Evolutionary conservation across 2,888 invertebrate genomes (phyloP), one percentile per base, ranked within the genome.

Genomic region (Tanypteryx hageni): DNA sequence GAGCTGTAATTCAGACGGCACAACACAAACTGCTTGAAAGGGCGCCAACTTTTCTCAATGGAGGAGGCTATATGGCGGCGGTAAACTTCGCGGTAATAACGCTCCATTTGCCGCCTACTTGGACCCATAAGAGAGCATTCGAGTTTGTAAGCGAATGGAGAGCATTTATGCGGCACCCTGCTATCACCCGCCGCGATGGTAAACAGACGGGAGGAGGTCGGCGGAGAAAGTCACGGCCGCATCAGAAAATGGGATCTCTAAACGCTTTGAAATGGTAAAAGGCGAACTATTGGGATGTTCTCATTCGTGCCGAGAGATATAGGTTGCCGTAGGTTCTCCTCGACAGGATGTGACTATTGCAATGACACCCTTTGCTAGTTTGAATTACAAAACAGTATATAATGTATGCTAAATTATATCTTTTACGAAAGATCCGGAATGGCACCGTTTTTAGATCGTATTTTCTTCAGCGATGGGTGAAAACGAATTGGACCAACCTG

Each of bases 41-140:
- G 89, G 56, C 31, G 64, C 89, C 89, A 89, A 89, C 89, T 89
- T 44, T 76, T 56, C 89, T 68, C 18, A 89, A 44, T 61, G 89
- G 89, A 89, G 44, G 31, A 89, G n/a, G 13, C 86, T 61, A 86
- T 27, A 61, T 61, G 16, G 61, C 86, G 61, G 59, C 59, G 86
- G 89, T 89, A 89, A 64, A 89, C 89, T 68, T 64, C 56, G 44
- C n/a, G 86, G 61, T 86, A 86, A 86, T 89, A 89, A 64, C 64
- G 64, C 44, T n/a, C 89, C 64, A 44, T 68, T 89, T 89, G 44
- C 31, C 64, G 89, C 86, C 89, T 56, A 68, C 89, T 68, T 44
- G 44, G 13, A n/a, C 44, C 18, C 31, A 44, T 58, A 64, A 89
- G 89, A 64, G 44, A 44, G 44, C 64, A 18, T 64, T 89, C 64